Evolutionary conservation across 2,888 invertebrate genomes (phyloP).

Genomic region (Agrochola lota): DNA sequence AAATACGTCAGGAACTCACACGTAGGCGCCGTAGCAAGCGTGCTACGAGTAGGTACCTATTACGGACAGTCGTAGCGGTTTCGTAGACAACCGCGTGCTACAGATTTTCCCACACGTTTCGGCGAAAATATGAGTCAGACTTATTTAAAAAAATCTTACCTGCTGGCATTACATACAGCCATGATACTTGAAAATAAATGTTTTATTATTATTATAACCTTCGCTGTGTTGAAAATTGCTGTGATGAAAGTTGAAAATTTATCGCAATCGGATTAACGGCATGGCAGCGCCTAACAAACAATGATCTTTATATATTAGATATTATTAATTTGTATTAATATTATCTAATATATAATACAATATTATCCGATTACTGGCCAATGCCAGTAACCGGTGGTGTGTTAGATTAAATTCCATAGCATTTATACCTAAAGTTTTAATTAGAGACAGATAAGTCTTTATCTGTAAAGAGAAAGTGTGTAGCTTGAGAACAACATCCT

Average conservation of each 20-base stretch:
- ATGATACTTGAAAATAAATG: too few species aligned
- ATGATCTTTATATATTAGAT: background rate
- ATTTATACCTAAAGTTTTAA: background rate
- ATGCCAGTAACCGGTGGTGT: too few species aligned
- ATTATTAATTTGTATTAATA: too few species aligned
- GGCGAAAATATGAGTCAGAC: constrained; percentile 4
- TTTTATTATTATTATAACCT: too few species aligned
- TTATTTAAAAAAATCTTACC: background rate
- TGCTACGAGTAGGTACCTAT: constrained; percentile 31
- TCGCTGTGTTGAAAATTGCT: too few species aligned
- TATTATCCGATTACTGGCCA: too few species aligned
- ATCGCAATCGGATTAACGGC: background rate
- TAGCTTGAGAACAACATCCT: background rate
- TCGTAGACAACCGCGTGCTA: constrained; percentile 32
- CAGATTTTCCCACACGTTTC: constrained; percentile 5
- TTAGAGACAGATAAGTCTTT: background rate
- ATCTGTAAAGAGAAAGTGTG: background rate
- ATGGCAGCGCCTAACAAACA: background rate
- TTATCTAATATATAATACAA: too few species aligned
- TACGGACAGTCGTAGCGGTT: constrained; percentile 42
- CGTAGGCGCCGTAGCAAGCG: constrained; percentile 28
- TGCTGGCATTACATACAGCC: background rate
- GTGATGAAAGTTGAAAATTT: too few species aligned
- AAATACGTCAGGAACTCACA: constrained; percentile 33
- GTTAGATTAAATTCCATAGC: background rate